Conservation (phyloP, 2,888 invertebrate species). For the Dasysyrphus tricinctus region DNA sequence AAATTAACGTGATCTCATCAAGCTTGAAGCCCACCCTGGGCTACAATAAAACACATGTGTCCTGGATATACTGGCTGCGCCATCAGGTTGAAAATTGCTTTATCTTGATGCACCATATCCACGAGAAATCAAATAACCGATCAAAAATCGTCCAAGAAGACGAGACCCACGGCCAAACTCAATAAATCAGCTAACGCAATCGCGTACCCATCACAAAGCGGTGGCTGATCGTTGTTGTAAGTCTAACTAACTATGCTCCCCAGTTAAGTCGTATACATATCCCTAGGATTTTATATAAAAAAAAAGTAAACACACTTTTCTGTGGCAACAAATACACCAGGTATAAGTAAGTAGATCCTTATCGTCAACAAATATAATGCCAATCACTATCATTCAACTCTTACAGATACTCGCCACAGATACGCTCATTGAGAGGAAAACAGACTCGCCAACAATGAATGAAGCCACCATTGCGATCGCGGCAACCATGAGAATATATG, state of each 20-base stretch:
- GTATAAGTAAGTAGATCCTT: constrained; percentile 44
- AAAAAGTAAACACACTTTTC: constrained; percentile 53
- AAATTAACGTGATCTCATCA: constrained; percentile 67
- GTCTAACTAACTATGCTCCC: constrained; percentile 4
- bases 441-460: constrained; percentile 50
- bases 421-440: constrained; percentile 56
- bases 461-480: constrained; percentile 18
- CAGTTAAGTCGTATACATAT: neutral
- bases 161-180: constrained; percentile 68
- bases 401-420: constrained; percentile 50
- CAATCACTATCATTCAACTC: constrained; percentile 75
- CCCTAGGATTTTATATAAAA: constrained; percentile 44
- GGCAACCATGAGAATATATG: constrained; percentile 39
- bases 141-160: constrained; percentile 67
- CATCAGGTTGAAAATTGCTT: constrained; percentile 53
- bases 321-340: constrained; percentile 32
- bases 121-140: constrained; percentile 73
- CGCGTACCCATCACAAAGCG: constrained; percentile 65
- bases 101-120: constrained; percentile 72
- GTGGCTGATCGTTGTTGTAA: constrained; percentile 46
- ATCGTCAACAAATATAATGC: constrained; percentile 72
- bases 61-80: constrained; percentile 26
- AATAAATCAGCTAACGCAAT: constrained; percentile 77
- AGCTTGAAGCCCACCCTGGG: constrained; percentile 68
- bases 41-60: constrained; percentile 71